A percentile compares a stretch with the other conserved stretches of the same genome.
phyloP scores from a whole-genome alignment of 1,140 invertebrate genomes.

The Ostrea denselamellosa region DNA sequence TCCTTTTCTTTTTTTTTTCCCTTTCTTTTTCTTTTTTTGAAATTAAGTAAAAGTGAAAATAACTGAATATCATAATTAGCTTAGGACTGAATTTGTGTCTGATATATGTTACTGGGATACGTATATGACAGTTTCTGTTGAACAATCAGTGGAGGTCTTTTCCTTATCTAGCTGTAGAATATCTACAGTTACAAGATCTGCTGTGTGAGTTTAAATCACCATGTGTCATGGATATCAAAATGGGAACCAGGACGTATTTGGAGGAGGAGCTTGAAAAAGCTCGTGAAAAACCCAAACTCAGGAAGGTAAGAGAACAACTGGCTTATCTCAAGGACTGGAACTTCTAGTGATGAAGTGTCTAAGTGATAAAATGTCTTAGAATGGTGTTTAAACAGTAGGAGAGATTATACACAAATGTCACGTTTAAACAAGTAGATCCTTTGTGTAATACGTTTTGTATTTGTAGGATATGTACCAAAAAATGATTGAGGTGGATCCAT shows the following conservation, averaged over 20 bases:
- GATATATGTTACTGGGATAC: no score
- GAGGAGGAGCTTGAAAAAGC: constrained; percentile 96
- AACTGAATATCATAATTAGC: no score
- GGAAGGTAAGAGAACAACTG: constrained; percentile 83
- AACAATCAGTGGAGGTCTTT: neutral
- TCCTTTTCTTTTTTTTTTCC: no score
- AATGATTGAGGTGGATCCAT: constrained; percentile 96
- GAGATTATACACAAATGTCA: no score
- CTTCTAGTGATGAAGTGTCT: neutral
- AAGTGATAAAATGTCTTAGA: no score
- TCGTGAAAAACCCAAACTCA: constrained; percentile 94
- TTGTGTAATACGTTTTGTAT: neutral
- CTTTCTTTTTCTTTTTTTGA: no score
- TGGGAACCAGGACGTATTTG: constrained; percentile 95
- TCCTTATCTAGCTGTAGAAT: constrained; percentile 79
- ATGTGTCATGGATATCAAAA: constrained; percentile 98
- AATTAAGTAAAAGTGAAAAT: no score
- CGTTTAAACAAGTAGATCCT: neutral
- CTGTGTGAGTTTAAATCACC: constrained; percentile 93
- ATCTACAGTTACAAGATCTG: constrained; percentile 94
- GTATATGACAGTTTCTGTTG: no score
- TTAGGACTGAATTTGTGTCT: no score
- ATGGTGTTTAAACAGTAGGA: no score
- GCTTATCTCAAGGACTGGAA: neutral
- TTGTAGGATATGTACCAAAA: constrained; percentile 96